Conservation (phyloP, 2,888 invertebrate genomes). For the Pyrrhia umbra region DNA sequence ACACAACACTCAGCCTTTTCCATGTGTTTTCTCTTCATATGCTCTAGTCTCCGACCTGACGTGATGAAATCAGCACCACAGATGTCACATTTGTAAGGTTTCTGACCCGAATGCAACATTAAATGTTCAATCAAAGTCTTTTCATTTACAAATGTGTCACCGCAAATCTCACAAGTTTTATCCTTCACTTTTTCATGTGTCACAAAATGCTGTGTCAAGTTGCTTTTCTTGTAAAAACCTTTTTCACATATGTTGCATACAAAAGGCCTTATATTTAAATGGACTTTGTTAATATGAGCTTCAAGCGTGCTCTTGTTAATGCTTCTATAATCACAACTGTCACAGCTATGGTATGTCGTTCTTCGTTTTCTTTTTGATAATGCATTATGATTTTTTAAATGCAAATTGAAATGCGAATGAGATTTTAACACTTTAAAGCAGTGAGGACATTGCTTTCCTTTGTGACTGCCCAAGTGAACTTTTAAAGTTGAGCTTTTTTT, state of each 20-base stretch:
- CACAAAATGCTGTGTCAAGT: slow-evolving; percentile 71
- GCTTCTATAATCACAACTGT: slow-evolving; percentile 70
- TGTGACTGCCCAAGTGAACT: slow-evolving; percentile 67
- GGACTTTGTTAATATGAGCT: slow-evolving; percentile 76
- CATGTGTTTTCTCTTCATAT: slow-evolving; percentile 76
- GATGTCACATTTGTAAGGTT: slow-evolving; percentile 73
- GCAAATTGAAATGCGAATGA: slow-evolving; percentile 68
- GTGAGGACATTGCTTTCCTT: slow-evolving; percentile 68
- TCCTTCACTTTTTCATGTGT: slow-evolving; percentile 69
- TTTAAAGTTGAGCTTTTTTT: slow-evolving; percentile 59
- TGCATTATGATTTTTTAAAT: slow-evolving; percentile 65
- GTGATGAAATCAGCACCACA: slow-evolving; percentile 75
- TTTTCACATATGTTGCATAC: slow-evolving; percentile 73
- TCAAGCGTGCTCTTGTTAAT: slow-evolving; percentile 71
- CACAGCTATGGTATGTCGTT: slow-evolving; percentile 65
- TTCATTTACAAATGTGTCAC: slow-evolving; percentile 71
- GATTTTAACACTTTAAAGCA: slow-evolving; percentile 73
- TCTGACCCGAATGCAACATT: slow-evolving; percentile 73
- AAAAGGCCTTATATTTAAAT: slow-evolving; percentile 71
- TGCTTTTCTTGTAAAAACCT: slow-evolving; percentile 77
- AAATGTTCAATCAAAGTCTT: slow-evolving; percentile 76
- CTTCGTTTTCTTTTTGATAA: slow-evolving; percentile 54
- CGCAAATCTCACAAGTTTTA: slow-evolving; percentile 77
- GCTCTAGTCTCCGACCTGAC: slow-evolving; percentile 75
- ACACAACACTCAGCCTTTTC: slow-evolving; percentile 72